Conservation (phyloP, 2,113 vertebrate genomes). For the Anoura caudifer region DNA sequence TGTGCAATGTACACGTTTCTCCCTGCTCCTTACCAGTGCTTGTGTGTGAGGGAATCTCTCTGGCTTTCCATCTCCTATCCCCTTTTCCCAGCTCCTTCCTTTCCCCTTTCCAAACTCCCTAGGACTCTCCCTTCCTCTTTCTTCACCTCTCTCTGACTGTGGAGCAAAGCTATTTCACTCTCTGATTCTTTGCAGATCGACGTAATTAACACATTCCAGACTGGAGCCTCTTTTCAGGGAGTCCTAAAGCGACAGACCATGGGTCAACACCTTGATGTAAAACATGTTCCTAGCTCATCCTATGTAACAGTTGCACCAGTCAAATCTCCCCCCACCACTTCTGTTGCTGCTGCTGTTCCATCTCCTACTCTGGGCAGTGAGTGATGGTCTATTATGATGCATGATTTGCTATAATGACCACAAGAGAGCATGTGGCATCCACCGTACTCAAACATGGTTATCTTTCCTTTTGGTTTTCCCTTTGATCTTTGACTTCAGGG, state of each 20-base stretch:
- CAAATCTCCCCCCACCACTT: conserved; percentile 92
- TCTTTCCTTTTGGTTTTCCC: conserved; percentile 68
- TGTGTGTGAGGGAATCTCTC: conserved; percentile 35
- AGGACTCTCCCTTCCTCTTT: conserved; percentile 26
- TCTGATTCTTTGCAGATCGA: conserved; percentile 98
- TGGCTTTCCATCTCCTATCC: conserved; percentile 38
- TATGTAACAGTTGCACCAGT: conserved; percentile 94
- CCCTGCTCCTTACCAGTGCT: conserved; percentile 6
- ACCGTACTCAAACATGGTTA: conserved; percentile 75
- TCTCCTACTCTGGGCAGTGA: conserved; percentile 98
- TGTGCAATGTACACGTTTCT: neutral
- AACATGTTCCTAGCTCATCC: conserved; percentile 98
- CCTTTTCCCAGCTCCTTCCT: conserved; percentile 54
- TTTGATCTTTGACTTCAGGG: conserved; percentile 61
- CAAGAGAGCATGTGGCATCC: conserved; percentile 79
- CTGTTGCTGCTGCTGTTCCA: conserved; percentile 89
- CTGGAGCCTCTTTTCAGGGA: conserved; percentile 93
- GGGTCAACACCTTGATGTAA: conserved; percentile 98
- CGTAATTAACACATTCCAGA: conserved; percentile 99
- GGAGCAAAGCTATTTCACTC: conserved; percentile 86
- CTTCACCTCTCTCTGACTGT: conserved; percentile 61
- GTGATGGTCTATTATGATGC: conserved; percentile 91
- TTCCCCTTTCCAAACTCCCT: conserved; percentile 22
- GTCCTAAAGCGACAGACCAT: conserved; percentile 97
- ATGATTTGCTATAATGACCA: conserved; percentile 83